Base-by-base conservation (phyloP, 2,888 invertebrate genomes). In the Leucophenga maculata region DNA sequence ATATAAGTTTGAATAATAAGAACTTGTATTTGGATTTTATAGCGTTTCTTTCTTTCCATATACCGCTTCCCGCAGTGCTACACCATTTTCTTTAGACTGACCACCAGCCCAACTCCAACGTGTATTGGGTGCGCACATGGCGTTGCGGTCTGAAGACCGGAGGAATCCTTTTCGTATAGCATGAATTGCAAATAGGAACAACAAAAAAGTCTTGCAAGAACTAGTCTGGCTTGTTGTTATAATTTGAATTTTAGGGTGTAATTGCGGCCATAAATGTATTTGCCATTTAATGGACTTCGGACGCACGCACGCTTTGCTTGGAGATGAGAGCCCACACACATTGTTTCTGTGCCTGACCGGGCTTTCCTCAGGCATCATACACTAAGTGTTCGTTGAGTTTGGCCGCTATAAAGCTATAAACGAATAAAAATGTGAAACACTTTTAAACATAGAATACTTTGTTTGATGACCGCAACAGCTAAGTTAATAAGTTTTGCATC, bases 231-330 rank as follows among this genome's bases (percentile, higher is more conserved):
- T 79, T 85, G 85, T 85, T 83, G 78, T 82, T 85, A 85, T 86
- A 85, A 86, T 85, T 83, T 86, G 79, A 85, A 77, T 84, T 86
- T 85, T 86, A 86, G 83, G 82, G 84, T 80, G 80, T 86, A 86
- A 86, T 86, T 86, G 82, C 75, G 74, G 80, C 77, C 79, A 86
- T 86, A 86, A 86, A 86, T 86, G 86, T 86, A 80, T 86, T 85
- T 80, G 79, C 78, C 79, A 69, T 78, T 80, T 77, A 80, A 82
- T 78, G 76, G 76, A 75, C 75, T 74, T 72, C 67, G 77, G 67
- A 71, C n/a, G 54, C 64, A 62, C 48, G 59, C 57, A 68, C 65
- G 31, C 57, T 26, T 22, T 39, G 16, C 14, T 3, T 3, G 18
- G 32, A 39, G 39, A 54, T 54, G 69, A 71, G 77, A 79, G 74